These are phyloP conservation scores for Lasioglossum albipes DNA, from an alignment of 1,140 invertebrate genomes.

Conservation along the genomic window DNA sequence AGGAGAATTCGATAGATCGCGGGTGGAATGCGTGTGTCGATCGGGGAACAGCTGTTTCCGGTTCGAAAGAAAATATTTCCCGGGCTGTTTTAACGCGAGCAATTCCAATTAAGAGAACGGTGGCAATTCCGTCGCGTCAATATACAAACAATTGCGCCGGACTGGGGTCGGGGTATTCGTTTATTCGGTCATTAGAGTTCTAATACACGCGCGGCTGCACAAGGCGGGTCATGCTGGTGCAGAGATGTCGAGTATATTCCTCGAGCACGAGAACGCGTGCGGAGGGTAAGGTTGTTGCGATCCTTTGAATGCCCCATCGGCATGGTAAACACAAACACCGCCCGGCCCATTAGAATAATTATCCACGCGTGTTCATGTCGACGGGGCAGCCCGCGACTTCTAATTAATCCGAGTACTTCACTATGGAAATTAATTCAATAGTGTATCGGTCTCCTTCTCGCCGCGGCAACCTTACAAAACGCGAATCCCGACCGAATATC, in stretches of 20 bases:
- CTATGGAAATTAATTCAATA: slow-evolving; percentile 49
- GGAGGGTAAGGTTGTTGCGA: slow-evolving; percentile 34
- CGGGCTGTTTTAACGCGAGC: too few species aligned
- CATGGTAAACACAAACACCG: slow-evolving; percentile 64
- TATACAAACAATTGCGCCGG: not conserved
- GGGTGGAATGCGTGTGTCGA: too few species aligned
- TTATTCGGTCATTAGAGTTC: not conserved
- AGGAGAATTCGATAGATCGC: too few species aligned
- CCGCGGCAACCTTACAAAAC: slow-evolving; percentile 8
- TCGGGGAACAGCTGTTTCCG: too few species aligned
- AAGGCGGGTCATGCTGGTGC: not conserved
- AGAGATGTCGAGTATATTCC: slow-evolving; percentile 17
- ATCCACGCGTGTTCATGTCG: slow-evolving; percentile 49
- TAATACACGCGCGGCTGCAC: not conserved
- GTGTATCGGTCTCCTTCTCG: slow-evolving; percentile 13
- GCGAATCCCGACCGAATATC: not conserved
- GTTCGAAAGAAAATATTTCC: too few species aligned
- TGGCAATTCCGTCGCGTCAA: too few species aligned
- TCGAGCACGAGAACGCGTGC: slow-evolving; percentile 26
- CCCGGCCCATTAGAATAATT: slow-evolving; percentile 71
- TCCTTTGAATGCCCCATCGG: slow-evolving; percentile 66
- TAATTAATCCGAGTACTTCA: slow-evolving; percentile 60
- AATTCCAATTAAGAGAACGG: too few species aligned
- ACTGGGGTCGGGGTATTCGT: too few species aligned
- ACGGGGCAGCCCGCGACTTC: slow-evolving; percentile 29